Conservation (phyloP, 1,140 invertebrate genomes). For the Brachionus calyciflorus region DNA sequence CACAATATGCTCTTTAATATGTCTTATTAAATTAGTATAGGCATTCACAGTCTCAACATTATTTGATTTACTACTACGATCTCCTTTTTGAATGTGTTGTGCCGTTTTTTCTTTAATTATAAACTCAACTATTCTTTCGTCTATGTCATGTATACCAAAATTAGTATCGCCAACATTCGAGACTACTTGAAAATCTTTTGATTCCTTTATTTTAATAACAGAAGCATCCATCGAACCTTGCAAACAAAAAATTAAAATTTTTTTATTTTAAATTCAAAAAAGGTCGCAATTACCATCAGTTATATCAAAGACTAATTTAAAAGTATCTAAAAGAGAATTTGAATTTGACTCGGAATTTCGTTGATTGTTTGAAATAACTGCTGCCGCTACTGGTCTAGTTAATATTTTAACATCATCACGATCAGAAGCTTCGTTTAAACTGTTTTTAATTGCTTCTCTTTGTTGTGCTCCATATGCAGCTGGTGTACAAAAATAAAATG, state of each 20-base stretch:
- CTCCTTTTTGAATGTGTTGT: not conserved
- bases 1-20: not conserved
- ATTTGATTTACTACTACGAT: not conserved
- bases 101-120: constrained; percentile 12
- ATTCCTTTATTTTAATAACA: constrained; percentile 26
- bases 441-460: constrained; percentile 41
- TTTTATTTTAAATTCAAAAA: not conserved
- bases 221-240: constrained; percentile 35
- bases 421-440: constrained; percentile 26
- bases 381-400: constrained; percentile 36
- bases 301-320: constrained; percentile 42
- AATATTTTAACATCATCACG: constrained; percentile 45
- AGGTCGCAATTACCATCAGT: not conserved
- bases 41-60: constrained; percentile 22
- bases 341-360: not conserved
- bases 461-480: constrained; percentile 39
- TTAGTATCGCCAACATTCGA: constrained; percentile 39
- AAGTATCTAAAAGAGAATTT: not conserved
- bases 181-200: constrained; percentile 38
- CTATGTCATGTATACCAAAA: constrained; percentile 41
- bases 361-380: constrained; percentile 32
- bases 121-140: constrained; percentile 13
- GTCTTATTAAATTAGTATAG: not conserved
- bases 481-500: not conserved
- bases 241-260: not conserved